A percentile compares a stretch with the other conserved stretches of the same genome.
Evolutionary conservation across 2,888 invertebrate genomes (phyloP).

Genomic region (Heliconius cydno): DNA sequence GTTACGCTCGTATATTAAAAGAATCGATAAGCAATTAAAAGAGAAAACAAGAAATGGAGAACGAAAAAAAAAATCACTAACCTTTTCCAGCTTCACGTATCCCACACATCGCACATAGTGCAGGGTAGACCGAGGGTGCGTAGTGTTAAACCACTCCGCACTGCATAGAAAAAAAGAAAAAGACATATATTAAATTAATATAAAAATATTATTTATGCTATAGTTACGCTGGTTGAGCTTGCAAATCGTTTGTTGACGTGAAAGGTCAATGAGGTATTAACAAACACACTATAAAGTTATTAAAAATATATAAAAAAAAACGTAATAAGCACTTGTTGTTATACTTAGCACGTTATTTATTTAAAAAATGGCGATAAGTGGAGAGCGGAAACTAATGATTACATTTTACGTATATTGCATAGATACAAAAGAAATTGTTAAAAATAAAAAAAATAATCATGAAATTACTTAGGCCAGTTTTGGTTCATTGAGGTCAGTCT

Average conservation of each 20-base stretch:
- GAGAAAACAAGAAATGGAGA: neutral
- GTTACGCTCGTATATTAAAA: slow-evolving; percentile 38
- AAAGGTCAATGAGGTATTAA: slow-evolving; percentile 24
- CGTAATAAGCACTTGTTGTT: neutral
- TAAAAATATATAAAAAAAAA: neutral
- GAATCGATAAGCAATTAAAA: slow-evolving; percentile 8
- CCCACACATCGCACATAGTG: too few relatives aligned
- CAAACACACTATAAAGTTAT: neutral
- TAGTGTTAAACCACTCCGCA: too few relatives aligned
- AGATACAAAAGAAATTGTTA: too few relatives aligned
- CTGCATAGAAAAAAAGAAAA: neutral
- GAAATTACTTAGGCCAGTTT: too few relatives aligned
- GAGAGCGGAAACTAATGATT: neutral
- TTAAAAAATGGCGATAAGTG: neutral
- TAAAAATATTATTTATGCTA: neutral
- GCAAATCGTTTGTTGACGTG: slow-evolving; percentile 6
- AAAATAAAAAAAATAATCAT: too few relatives aligned
- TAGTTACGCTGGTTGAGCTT: neutral
- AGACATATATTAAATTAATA: neutral
- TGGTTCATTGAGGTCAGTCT: too few relatives aligned
- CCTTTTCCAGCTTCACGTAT: too few relatives aligned
- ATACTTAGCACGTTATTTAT: neutral
- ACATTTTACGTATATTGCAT: too few relatives aligned
- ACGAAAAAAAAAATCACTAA: neutral
- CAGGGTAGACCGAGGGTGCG: too few relatives aligned